These are phyloP conservation scores for Acanthacorydalis orientalis DNA, from an alignment of 2,888 invertebrate species.

Conservation along the genomic window DNA sequence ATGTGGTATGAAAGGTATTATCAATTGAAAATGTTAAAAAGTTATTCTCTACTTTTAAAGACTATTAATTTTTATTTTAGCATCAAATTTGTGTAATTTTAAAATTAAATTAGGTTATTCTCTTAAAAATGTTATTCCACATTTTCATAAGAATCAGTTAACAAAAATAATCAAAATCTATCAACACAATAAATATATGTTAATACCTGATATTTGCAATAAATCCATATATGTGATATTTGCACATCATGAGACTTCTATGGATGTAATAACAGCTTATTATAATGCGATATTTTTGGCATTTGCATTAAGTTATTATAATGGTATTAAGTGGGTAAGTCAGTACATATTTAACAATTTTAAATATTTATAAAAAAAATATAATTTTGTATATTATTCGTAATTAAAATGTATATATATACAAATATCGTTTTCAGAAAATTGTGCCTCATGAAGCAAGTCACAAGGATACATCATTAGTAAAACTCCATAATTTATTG, in stretches of 20 bases:
- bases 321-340: constrained; percentile 11
- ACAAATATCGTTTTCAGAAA: not conserved
- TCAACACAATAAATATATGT: constrained; percentile 32
- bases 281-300: constrained; percentile 47
- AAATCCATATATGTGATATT: constrained; percentile 38
- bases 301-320: constrained; percentile 22
- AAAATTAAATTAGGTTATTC: constrained; percentile 41
- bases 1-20: constrained; percentile 27
- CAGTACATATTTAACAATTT: too few relatives aligned
- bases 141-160: constrained; percentile 20
- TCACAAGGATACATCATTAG: not conserved
- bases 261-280: constrained; percentile 47
- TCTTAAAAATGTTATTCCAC: constrained; percentile 20
- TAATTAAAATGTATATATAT: too few relatives aligned
- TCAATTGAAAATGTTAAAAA: constrained; percentile 5
- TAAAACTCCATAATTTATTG: not conserved
- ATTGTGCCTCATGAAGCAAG: not conserved
- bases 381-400: too few relatives aligned
- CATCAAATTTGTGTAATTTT: constrained; percentile 40
- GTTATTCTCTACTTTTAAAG: constrained; percentile 1
- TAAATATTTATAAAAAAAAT: too few relatives aligned
- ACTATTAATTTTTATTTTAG: constrained; percentile 25
- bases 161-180: constrained; percentile 28
- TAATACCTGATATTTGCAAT: constrained; percentile 30
- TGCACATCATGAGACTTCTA: constrained; percentile 29